Evolutionary conservation across 2,797 vertebrate species (phyloP), one percentile per base, ranked within the genome.

Genomic region (Silurus aristotelis): DNA sequence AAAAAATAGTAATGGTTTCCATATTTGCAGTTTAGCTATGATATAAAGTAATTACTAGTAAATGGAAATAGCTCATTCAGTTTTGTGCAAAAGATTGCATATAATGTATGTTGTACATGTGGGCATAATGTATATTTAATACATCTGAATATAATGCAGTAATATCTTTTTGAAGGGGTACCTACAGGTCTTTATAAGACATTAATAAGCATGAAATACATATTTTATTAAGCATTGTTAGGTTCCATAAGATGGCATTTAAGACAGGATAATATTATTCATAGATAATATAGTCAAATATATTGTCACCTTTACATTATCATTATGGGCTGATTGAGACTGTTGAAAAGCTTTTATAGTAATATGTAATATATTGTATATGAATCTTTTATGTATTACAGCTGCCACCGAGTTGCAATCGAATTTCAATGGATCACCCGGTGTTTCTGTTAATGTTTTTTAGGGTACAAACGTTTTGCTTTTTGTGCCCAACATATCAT

Each of bases 1-100:
- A 38, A 4, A 31, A 72, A 25, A 71, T 1, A 5, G 31, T 15
- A 15, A 61, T 43, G 31, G 84, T 15, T 55, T 25, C 12, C 6
- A 27, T 66, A 6, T 85, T 66, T 58, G 56, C 60, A 72, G 43
- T 43, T 80, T 43, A 31, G 56, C 64, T 73, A 52, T 55, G 48
- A 58, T 73, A 56, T 52, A n/a, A 38, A 61, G 5, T 19, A 38
- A 84, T 71, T 71, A 31, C 55, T 9, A 43, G n/a, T 20, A 31
- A 52, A 64, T 27, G 67, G 22, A 63, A 63, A 31, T 61, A 56
- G 77, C 6, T 22, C 68, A 38, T 60, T 3, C 14, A 55, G 12
- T 27, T 58, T 77, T 31, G 52, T 27, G 52, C 27, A 17, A 14
- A 75, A 60, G 19, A 13, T 5, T 10, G 5, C 55, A 31, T 7